Evolutionary conservation across 2,113 vertebrate species (phyloP).

Genomic region (Uria aalge): DNA sequence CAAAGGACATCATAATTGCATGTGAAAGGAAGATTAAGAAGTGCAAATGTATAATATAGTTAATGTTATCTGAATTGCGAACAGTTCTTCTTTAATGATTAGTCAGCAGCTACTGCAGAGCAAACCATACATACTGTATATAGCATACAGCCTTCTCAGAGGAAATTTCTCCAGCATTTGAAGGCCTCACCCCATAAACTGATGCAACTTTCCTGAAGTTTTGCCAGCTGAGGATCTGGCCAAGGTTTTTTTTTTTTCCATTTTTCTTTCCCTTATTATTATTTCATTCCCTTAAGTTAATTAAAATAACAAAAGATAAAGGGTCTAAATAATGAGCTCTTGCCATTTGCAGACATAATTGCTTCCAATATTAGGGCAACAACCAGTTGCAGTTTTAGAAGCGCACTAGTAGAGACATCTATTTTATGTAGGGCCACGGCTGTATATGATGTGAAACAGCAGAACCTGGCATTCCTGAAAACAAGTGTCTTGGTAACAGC

Average conservation of each 20-base stretch:
- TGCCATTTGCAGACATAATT: background rate
- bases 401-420: background rate
- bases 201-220: background rate
- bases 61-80: background rate
- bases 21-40: background rate
- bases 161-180: background rate
- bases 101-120: background rate
- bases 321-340: background rate
- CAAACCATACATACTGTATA: background rate
- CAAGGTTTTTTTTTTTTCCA: background rate
- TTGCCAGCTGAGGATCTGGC: background rate
- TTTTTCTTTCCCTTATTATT: background rate
- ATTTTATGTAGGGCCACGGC: background rate
- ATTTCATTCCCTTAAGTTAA: background rate
- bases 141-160: background rate
- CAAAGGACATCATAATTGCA: background rate
- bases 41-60: background rate
- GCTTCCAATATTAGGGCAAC: background rate
- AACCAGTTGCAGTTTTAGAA: background rate
- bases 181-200: background rate
- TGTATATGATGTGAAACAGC: background rate
- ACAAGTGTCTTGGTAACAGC: background rate
- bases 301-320: background rate
- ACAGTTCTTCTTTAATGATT: background rate
- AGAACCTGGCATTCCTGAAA: background rate